phyloP scores from a whole-genome alignment of 1,140 invertebrate species.

The Drosophila willistoni region DNA sequence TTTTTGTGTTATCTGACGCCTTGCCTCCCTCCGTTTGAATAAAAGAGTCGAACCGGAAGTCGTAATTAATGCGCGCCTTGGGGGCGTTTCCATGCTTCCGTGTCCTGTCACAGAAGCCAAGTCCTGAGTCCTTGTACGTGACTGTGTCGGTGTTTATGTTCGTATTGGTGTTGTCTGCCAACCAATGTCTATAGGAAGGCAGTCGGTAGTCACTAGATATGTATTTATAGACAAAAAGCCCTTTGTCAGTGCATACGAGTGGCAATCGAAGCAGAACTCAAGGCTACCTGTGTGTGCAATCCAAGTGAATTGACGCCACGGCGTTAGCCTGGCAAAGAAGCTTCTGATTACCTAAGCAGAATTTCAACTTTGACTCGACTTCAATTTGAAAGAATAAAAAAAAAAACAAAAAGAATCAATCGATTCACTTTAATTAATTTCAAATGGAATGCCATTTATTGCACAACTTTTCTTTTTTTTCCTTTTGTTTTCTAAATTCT shows the following conservation, averaged over 20 bases:
- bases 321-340: background rate
- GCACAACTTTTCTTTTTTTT: background rate
- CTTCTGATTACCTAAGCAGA: slow-evolving; percentile 3
- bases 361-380: background rate
- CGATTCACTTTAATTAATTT: slow-evolving; percentile 6
- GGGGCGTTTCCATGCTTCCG: slow-evolving; percentile 62
- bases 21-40: slow-evolving; percentile 26
- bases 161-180: background rate
- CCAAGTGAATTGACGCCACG: slow-evolving; percentile 1
- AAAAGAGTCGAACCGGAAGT: slow-evolving; percentile 60
- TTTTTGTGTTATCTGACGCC: slow-evolving; percentile 45
- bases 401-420: background rate
- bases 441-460: background rate
- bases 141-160: slow-evolving; percentile 17
- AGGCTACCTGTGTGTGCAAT: slow-evolving; percentile 10
- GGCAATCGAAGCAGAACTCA: slow-evolving; percentile 19
- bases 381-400: background rate
- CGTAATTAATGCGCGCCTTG: slow-evolving; percentile 76
- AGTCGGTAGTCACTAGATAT: slow-evolving; percentile 27
- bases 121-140: slow-evolving; percentile 50
- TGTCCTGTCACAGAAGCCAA: slow-evolving; percentile 29
- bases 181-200: background rate
- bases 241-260: slow-evolving; percentile 18
- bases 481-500: too few species aligned
- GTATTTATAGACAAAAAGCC: slow-evolving; percentile 25